Percentiles rank a stretch among this genome's conserved stretches.
Evolutionary conservation across 2,797 vertebrate species (phyloP).

Genomic region (Poeciliopsis paucimaculata): DNA sequence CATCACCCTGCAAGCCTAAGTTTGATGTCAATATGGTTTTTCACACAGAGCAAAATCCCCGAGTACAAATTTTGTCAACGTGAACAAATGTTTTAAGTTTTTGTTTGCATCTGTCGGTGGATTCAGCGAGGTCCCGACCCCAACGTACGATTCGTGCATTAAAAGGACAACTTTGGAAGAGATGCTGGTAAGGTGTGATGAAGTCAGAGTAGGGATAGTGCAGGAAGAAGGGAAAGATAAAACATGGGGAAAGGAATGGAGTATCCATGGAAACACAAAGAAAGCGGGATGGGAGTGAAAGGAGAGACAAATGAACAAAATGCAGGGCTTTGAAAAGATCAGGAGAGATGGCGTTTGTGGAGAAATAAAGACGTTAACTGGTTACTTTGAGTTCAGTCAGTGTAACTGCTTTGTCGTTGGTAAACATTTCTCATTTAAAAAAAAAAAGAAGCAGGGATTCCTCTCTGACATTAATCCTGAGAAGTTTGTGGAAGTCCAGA

Average conservation of each 20-base stretch:
- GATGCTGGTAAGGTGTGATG: neutral
- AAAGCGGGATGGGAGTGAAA: slow-evolving; percentile 43
- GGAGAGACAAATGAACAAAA: slow-evolving; percentile 46
- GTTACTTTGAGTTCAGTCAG: neutral
- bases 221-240: slow-evolving; percentile 25
- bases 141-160: slow-evolving; percentile 1
- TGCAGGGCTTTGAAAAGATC: slow-evolving; percentile 27
- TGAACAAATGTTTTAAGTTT: neutral
- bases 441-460: neutral
- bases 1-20: slow-evolving; percentile 22
- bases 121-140: neutral
- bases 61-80: too few relatives aligned
- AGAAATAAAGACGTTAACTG: neutral
- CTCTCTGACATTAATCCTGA: neutral
- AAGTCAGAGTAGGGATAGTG: slow-evolving; percentile 11
- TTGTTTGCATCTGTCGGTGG: neutral
- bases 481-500: neutral
- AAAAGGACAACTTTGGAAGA: slow-evolving; percentile 12
- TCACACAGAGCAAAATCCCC: neutral
- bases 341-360: neutral
- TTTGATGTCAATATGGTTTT: neutral
- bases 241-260: slow-evolving; percentile 9
- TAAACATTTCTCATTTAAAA: neutral
- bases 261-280: slow-evolving; percentile 65
- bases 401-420: neutral